Evolutionary conservation across 2,113 vertebrate species (phyloP).

Genomic region (Sebastes fasciatus): DNA sequence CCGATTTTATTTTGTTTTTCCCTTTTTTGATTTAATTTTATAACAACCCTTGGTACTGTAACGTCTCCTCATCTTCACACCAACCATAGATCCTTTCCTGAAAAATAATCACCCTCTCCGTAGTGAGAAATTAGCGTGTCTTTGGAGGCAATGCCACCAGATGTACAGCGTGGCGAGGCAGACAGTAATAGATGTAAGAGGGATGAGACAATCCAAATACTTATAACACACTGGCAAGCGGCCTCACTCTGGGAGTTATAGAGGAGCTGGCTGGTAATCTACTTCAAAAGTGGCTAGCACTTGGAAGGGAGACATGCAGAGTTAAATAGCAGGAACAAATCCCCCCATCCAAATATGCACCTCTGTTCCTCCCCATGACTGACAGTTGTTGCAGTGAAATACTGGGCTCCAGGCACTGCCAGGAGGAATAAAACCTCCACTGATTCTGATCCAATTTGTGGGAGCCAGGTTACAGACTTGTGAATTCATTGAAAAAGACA

Average conservation of each 20-base stretch:
- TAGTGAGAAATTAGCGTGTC: conserved; percentile 24
- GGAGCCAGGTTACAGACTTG: conserved; percentile 65
- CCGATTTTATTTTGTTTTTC: background rate
- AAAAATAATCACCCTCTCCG: conserved; percentile 21
- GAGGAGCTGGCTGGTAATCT: conserved; percentile 54
- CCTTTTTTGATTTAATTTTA: background rate
- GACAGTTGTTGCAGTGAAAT: conserved; percentile 69
- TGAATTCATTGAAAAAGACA: conserved; percentile 71
- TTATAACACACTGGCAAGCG: conserved; percentile 38
- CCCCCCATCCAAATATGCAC: conserved; percentile 52
- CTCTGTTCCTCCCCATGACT: conserved; percentile 62
- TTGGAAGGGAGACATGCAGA: conserved; percentile 56
- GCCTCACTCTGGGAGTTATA: conserved; percentile 41
- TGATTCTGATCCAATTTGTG: conserved; percentile 78
- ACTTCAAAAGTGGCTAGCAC: conserved; percentile 59
- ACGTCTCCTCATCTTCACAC: conserved; percentile 8
- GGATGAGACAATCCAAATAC: conserved; percentile 43
- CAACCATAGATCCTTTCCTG: background rate
- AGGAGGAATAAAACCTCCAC: conserved; percentile 74
- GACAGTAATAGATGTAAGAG: conserved; percentile 43
- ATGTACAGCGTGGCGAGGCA: conserved; percentile 4
- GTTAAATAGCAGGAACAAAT: conserved; percentile 72
- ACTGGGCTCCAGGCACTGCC: conserved; percentile 70
- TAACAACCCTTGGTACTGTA: background rate
- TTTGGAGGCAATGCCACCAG: background rate